Base-by-base conservation (phyloP, 1,140 invertebrate genomes). In the Drosophila subobscura region DNA sequence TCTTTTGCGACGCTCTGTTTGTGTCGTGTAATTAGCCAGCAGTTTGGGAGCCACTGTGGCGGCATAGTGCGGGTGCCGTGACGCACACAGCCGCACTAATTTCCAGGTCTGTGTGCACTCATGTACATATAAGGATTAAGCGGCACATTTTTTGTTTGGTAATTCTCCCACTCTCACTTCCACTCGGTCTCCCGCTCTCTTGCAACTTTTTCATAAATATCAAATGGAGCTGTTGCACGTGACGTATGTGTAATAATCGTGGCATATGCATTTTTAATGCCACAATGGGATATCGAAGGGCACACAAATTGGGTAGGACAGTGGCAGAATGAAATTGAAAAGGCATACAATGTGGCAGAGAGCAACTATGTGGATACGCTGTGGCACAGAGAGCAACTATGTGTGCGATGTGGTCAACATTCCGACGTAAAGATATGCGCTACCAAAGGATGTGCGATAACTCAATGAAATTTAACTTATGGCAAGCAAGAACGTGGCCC, bases 201-300 rank as follows among this genome's bases (percentile, higher is more conserved):
- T 12, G 10, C 3, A 12, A 20, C 6, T 67, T 41, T 58, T 78
- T 88, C 64, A 86, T 85, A 72, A 85, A 85, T 85, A 86, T 55
- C 47, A 88, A 85, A 85, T 86, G 51, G 7, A 20, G 27, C 40
- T 44, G 74, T 53, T 46, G 52, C 65, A 71, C 74, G 58, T 60
- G 77, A 51, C 61, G 77, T 74, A 67, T 85, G 81, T 49, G 68
- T 57, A 71, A 85, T 85, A 81, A 75, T 74, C 65, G 60, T 72
- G 42, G 68, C 61, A 64, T 52, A 77, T 77, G 68, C 49, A 88
- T 81, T 68, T 77, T 74, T 81, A 68, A 85, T 86, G 73, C 57
- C 33, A 56, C 54, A 56, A 59, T 61, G 57, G 65, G 63, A 74
- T 74, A 84, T 79, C 58, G 37, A 85, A 85, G 77, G 53, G 68